Evolutionary conservation across 2,888 invertebrate species (phyloP).

Genomic region (Cephus pulcher): DNA sequence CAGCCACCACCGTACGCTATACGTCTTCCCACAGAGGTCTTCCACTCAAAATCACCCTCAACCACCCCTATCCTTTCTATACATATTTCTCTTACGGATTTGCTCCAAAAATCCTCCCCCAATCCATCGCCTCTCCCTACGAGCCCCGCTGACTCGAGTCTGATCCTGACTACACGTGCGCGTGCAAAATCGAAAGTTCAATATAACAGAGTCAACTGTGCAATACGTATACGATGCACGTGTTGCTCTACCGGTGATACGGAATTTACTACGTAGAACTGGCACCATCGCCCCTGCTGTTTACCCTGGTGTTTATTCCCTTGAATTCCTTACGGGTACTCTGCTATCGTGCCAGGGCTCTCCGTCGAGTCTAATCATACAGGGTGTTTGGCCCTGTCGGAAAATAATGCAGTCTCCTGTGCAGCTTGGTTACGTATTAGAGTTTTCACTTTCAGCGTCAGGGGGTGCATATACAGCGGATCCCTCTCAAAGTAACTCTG

Average conservation of each 20-base stretch:
- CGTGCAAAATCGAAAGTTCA: slow-evolving; percentile 18
- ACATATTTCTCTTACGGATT: neutral
- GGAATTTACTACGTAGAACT: neutral
- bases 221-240: neutral
- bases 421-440: neutral
- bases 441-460: neutral
- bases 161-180: neutral
- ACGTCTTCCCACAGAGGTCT: neutral
- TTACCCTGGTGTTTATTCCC: neutral
- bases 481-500: too few species aligned
- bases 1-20: neutral
- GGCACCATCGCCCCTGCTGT: neutral
- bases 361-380: neutral
- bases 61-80: neutral
- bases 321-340: neutral
- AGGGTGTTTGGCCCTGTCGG: neutral
- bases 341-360: neutral
- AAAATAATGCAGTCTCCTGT: neutral
- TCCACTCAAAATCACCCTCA: neutral
- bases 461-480: neutral
- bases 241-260: neutral
- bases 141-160: slow-evolving; percentile 30
- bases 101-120: neutral
- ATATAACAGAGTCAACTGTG: neutral
- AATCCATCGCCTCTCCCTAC: neutral